These are phyloP conservation scores for Remorina albescens DNA, from an alignment of 2,797 vertebrate species.

Conservation along the genomic window DNA sequence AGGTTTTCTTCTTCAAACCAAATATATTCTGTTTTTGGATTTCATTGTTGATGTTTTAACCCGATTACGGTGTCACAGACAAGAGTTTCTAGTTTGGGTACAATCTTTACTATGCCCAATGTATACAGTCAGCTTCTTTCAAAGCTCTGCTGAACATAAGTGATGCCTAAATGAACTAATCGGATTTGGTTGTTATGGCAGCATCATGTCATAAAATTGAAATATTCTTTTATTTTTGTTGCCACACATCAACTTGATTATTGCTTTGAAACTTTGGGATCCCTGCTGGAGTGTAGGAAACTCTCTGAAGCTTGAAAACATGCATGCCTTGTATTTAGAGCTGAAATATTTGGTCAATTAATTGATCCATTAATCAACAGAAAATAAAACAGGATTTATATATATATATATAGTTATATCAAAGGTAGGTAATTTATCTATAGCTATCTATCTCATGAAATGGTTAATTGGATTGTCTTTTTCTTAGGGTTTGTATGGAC, in stretches of 20 bases:
- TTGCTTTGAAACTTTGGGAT: neutral
- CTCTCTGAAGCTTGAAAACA: neutral
- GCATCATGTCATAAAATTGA: neutral
- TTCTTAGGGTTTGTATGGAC: too few species aligned
- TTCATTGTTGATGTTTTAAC: constrained; percentile 13
- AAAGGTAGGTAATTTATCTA: too few species aligned
- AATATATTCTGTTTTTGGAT: constrained; percentile 19
- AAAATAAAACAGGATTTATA: neutral
- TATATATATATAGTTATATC: too few species aligned
- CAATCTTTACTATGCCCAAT: too few species aligned
- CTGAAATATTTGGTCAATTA: neutral
- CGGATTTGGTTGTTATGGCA: neutral
- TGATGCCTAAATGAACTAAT: neutral
- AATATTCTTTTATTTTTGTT: neutral
- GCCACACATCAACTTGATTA: neutral
- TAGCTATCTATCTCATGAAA: too few species aligned
- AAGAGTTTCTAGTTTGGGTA: too few species aligned
- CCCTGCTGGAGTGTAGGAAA: neutral
- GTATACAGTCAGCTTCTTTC: neutral
- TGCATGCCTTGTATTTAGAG: neutral
- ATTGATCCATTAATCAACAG: neutral
- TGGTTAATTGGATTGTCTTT: too few species aligned
- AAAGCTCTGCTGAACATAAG: neutral
- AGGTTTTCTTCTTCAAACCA: constrained; percentile 47
- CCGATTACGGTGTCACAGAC: neutral